Base-by-base conservation (phyloP, 2,888 invertebrate species). In the Cephus pulcher region DNA sequence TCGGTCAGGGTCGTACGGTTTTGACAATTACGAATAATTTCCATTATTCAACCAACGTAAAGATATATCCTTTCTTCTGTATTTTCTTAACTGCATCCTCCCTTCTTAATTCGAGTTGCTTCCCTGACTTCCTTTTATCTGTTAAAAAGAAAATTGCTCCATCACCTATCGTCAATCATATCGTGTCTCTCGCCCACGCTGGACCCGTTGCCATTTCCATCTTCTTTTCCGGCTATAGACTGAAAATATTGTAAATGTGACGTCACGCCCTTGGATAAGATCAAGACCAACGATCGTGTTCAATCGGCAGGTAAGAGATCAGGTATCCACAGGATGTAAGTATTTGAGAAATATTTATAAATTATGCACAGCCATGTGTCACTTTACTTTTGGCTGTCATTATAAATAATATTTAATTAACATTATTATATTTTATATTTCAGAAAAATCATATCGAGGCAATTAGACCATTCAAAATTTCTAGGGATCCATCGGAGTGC, bases 401-500 rank as follows among this genome's bases (percentile, higher is more conserved):
- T 40, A 2, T 23, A 6, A 15, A 6, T 6, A 40, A 23, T 40
- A 40, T 40, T 40, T 15, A 23, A 23, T 40, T 1, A 23, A 40
- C 6, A 23, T 6, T 23, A 23, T 40, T 15, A 23, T 23, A 15
- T 40, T 40, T 40, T 6, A 40, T 23, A 15, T 40, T 40, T 40
- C 6, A 23, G 40, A 15, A 23, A 6, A 23, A 40, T 23, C 1
- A 40, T 40, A 40, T 15, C 40, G 11, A 70, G 33, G 3, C 70
- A 70, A 3, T 40, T 32, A 32, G 70, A 32, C 69, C 74, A 77
- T 69, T 77, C 11, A 35, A 77, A 69, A 77, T 35, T 69, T 77
- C 37, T 69, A 75, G 35, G 75, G 69, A 77, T 77, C 32, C 32
- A 4, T 75, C 12, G 12, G 71, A 78, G 75, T 75, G 75, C 78